Evolutionary conservation across 2,888 invertebrate species (phyloP), one percentile per base, ranked within the genome.

Genomic region (Elysia crispata): DNA sequence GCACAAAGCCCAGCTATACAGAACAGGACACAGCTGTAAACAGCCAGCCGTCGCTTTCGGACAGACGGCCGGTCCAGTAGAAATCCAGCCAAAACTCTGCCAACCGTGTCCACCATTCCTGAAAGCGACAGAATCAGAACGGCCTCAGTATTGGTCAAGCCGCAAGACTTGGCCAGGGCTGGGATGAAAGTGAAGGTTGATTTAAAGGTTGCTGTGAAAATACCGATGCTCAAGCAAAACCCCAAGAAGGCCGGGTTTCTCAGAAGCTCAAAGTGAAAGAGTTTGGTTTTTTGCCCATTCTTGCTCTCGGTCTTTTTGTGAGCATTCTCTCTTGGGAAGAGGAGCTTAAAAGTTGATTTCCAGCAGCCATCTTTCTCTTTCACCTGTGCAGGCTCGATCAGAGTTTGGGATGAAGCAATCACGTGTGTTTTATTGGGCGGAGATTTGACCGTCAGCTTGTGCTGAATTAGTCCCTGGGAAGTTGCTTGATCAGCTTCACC

Each of bases 151-250:
- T 84, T 78, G 20, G 84, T 76, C 11, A 86, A 75, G 0, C 88
- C 88, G 18, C 81, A 80, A 28, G 86, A 85, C 76, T 83, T 83
- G 0, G 86, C 86, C 72, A 88, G 81, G 15, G 89, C 84, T 18
- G 89, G 89, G 33, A 88, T 81, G 76, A 89, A 89, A 15, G 87
- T 85, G 81, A 89, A 88, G 11, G 86, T 86, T 3, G 83, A 77
- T 62, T 82, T 84, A 74, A 85, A 84, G 0, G 84, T 80, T 11
- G 76, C 69, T 28, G 83, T 83, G 50, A 85, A 84, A 1, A 85
- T 60, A 15, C 78, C 73, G 33, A 81, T 84, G 31, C 83, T 82
- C 13, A 83, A 28, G 66, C 83, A 83, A 73, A 80, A 85, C 54
- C 82, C 64, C 69, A 84, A 54, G 66, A 85, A 85, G 0, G 80